Evolutionary conservation across 2,113 vertebrate species (phyloP), one percentile per base, ranked within the genome.

Genomic region (Oceanites oceanicus): DNA sequence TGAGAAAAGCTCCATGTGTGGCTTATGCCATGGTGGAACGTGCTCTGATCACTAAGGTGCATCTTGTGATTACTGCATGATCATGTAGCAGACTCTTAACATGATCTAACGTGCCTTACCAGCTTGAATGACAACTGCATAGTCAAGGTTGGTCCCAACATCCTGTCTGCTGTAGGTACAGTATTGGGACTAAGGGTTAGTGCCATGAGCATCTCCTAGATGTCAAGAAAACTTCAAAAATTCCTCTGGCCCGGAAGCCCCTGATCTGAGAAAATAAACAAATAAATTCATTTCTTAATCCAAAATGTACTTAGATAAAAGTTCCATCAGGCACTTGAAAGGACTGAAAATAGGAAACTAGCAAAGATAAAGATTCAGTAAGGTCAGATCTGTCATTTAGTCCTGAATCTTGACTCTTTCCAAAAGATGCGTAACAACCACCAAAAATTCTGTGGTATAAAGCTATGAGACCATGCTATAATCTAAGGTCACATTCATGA

Each of bases 51-150:
- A 34, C 34, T 15, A 36, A 42, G 34, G 55, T 25, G 26, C 15
- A 47, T 34, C 44, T 36, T 36, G 10, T 38, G 16, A 22, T 23
- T 23, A 38, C 8, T 1, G 4, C 0, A 0, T 26, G n/a, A 70
- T 23, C 22, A 21, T 1, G 29, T 18, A 65, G 34, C 49, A 74
- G 49, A 63, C 27, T 78, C 53, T 27, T 53, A 30, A 44, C 36
- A 11, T 2, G 21, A 79, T 15, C 26, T 36, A 16, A n/a, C 2
- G 3, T n/a, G 56, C 23, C 42, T 10, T 36, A 32, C n/a, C 36
- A 68, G 22, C 50, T 85, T 38, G 62, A 80, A 65, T 30, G n/a
- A 49, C 79, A 85, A 26, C 30, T 32, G 16, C 34, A 36, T 15
- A 36, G 55, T 21, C 30, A 74, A 15, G 7, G 17, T 15, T 52